Evolutionary conservation across 2,888 invertebrate genomes (phyloP).

Genomic region (Nematopogon swammerdamellus): DNA sequence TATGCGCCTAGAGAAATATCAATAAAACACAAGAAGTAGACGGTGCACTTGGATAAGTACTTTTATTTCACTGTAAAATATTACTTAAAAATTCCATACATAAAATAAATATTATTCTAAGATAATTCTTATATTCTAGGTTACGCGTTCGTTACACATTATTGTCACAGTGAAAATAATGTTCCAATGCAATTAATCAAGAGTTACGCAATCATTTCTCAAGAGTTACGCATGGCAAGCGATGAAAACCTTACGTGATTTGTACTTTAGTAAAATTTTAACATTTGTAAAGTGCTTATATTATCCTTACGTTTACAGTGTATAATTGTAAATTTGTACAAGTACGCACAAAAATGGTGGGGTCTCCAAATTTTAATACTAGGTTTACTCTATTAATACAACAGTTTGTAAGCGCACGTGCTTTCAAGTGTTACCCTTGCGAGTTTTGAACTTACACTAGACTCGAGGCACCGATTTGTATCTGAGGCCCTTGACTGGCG

Average conservation of each 20-base stretch:
- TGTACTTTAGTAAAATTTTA: slow-evolving; percentile 1
- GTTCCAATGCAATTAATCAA: slow-evolving; percentile 1
- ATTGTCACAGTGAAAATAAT: slow-evolving; percentile 4
- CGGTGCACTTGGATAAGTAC: not conserved
- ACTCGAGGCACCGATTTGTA: slow-evolving; percentile 62
- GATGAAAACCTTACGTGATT: not conserved
- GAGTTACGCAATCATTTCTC: not conserved
- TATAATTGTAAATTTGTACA: not conserved
- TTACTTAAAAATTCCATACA: slow-evolving; percentile 7
- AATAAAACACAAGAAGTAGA: slow-evolving; percentile 1
- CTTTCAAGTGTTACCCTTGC: not conserved
- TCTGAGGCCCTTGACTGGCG: slow-evolving; percentile 15
- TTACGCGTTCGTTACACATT: slow-evolving; percentile 10
- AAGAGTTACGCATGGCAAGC: not conserved
- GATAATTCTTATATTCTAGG: slow-evolving; percentile 7
- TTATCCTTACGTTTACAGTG: too few relatives aligned
- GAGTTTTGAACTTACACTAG: slow-evolving; percentile 45
- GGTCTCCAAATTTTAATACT: not conserved
- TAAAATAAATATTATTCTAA: slow-evolving; percentile 3
- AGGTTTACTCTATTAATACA: not conserved
- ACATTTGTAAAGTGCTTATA: not conserved
- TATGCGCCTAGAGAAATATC: too few relatives aligned
- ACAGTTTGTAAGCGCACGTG: not conserved
- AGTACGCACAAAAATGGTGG: not conserved
- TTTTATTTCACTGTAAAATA: slow-evolving; percentile 3